Conservation (phyloP, 2,888 invertebrate genomes). For the Agrilus biguttatus region DNA sequence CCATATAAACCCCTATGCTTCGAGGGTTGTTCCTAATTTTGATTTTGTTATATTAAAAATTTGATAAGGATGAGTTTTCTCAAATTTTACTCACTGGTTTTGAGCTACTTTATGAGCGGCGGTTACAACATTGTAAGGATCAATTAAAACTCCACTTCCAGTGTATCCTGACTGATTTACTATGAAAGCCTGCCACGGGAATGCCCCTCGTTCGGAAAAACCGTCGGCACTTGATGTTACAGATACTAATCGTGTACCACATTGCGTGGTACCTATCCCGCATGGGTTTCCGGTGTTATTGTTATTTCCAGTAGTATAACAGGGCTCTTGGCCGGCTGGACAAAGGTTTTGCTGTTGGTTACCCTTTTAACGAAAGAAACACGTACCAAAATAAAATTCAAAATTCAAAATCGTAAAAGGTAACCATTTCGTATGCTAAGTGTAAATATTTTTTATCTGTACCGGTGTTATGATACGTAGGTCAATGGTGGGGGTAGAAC, state of each 20-base stretch:
- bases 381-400: neutral
- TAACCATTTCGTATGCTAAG: too few species aligned
- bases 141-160: constrained; percentile 58
- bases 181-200: constrained; percentile 53
- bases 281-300: constrained; percentile 1
- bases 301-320: constrained; percentile 17
- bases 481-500: constrained; percentile 17
- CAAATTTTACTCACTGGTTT: constrained; percentile 37
- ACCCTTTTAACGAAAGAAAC: neutral
- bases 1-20: constrained; percentile 12
- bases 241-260: constrained; percentile 33
- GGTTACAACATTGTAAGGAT: constrained; percentile 52
- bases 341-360: constrained; percentile 12
- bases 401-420: too few species aligned
- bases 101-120: constrained; percentile 55
- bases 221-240: constrained; percentile 31
- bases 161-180: constrained; percentile 34
- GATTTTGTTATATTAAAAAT: neutral
- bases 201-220: constrained; percentile 51
- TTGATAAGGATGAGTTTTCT: neutral
- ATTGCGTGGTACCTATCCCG: constrained; percentile 19
- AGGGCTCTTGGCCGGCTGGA: constrained; percentile 18
- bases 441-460: constrained; percentile 1
- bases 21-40: constrained; percentile 9
- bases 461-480: constrained; percentile 22